A percentile compares a stretch with the other conserved stretches of the same genome.
Evolutionary conservation across 2,113 vertebrate genomes (phyloP).

Genomic region (Lagenorhynchus albirostris): DNA sequence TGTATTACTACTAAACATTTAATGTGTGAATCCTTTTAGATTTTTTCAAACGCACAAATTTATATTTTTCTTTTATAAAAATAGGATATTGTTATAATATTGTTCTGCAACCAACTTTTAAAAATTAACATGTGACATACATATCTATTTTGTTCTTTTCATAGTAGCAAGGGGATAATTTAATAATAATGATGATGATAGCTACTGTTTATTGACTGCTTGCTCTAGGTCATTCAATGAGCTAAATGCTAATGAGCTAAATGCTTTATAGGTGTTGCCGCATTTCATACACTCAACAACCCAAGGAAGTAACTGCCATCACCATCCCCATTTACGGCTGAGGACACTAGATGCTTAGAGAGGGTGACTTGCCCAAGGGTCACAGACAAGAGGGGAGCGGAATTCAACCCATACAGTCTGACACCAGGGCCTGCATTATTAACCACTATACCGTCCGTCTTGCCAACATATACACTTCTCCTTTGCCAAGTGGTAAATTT

Average conservation of each 20-base stretch:
- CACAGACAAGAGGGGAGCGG: neutral
- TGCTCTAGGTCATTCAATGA: neutral
- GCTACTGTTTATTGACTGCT: neutral
- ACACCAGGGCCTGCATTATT: neutral
- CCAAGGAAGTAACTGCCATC: neutral
- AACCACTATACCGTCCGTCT: neutral
- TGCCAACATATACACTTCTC: neutral
- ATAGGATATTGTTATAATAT: neutral
- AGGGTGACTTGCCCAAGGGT: neutral
- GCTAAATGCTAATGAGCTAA: neutral
- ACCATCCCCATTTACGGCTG: neutral
- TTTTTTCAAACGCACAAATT: neutral
- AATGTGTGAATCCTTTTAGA: neutral
- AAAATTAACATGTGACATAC: neutral
- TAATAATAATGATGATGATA: neutral
- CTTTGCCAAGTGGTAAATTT: neutral
- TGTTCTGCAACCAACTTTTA: neutral
- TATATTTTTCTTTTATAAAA: neutral
- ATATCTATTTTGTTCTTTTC: neutral
- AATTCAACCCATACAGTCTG: neutral
- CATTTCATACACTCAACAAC: neutral
- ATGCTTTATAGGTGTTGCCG: neutral
- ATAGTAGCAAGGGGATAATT: neutral
- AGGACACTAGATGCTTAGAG: neutral
- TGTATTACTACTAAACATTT: neutral